Evolutionary conservation across 35 echinoderm and acorn worm species (phyloP).

Genomic region (Lytechinus variegatus): DNA sequence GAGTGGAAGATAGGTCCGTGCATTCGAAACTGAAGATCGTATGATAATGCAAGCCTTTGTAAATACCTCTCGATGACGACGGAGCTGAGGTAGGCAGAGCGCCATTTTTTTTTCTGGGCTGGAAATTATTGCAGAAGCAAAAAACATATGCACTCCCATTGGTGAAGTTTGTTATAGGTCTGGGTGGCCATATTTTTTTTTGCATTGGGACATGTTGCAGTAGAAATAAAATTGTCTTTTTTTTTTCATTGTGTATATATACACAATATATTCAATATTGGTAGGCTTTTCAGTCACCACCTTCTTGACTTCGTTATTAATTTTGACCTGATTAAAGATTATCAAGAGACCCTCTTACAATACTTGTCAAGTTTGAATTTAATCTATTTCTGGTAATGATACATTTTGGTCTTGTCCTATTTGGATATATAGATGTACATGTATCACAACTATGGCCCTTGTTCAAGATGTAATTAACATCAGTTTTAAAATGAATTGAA

Average conservation of each 20-base stretch:
- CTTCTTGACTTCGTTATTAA: not conserved
- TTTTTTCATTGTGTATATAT: not conserved
- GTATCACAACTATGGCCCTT: no score
- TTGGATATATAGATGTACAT: no score
- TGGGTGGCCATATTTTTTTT: not conserved
- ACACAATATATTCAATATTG: not conserved
- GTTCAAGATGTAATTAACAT: no score
- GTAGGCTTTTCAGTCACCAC: not conserved
- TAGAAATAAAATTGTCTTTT: not conserved
- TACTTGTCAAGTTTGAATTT: no score
- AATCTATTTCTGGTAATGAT: no score
- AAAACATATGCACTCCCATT: not conserved
- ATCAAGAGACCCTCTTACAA: no score
- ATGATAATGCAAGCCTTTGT: conserved; percentile 28
- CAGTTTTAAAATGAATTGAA: no score
- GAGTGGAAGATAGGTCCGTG: not conserved
- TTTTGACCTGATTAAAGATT: no score
- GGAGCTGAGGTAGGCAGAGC: not conserved
- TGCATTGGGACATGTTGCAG: not conserved
- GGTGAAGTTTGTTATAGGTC: not conserved
- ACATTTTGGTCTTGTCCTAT: no score
- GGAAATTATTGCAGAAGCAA: not conserved
- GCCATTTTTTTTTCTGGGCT: not conserved
- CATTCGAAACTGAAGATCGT: conserved; percentile 20
- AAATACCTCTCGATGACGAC: not conserved